Percentiles rank a stretch among this genome's conserved stretches.
Conservation (phyloP, 35 echinoderm and acorn worm genomes). For the Anneissia japonica region DNA sequence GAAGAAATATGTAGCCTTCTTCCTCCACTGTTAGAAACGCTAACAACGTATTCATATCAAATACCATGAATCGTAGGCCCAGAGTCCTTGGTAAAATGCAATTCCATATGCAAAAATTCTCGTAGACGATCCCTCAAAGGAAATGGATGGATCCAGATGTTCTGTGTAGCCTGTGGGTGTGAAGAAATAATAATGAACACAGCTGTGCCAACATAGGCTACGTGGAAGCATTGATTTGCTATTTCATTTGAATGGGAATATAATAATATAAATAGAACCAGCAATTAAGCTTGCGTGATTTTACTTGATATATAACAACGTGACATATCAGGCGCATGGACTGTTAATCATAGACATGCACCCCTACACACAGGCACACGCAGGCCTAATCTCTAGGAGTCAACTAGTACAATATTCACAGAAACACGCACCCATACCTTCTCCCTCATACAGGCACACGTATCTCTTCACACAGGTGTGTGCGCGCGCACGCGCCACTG, state of each 20-base stretch:
- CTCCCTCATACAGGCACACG: neutral
- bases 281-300: too few species aligned
- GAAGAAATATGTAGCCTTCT: too few species aligned
- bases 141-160: constrained; percentile 44
- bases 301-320: too few species aligned
- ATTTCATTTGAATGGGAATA: too few species aligned
- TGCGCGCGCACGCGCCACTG: neutral
- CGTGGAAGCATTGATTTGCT: neutral
- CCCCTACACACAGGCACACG: neutral
- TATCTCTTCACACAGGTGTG: neutral
- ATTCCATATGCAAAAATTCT: constrained; percentile 82
- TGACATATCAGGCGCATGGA: neutral
- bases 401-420: neutral
- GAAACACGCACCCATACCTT: neutral
- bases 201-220: neutral
- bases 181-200: neutral
- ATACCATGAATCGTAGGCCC: constrained; percentile 96
- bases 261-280: too few species aligned
- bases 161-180: constrained; percentile 58
- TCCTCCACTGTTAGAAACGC: too few species aligned
- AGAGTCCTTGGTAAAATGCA: constrained; percentile 90
- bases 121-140: constrained; percentile 55
- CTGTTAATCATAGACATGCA: neutral
- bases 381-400: neutral
- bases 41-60: too few species aligned